These are phyloP conservation scores for Toxotes jaculatrix DNA, from an alignment of 2,113 vertebrate species.

Conservation along the genomic window DNA sequence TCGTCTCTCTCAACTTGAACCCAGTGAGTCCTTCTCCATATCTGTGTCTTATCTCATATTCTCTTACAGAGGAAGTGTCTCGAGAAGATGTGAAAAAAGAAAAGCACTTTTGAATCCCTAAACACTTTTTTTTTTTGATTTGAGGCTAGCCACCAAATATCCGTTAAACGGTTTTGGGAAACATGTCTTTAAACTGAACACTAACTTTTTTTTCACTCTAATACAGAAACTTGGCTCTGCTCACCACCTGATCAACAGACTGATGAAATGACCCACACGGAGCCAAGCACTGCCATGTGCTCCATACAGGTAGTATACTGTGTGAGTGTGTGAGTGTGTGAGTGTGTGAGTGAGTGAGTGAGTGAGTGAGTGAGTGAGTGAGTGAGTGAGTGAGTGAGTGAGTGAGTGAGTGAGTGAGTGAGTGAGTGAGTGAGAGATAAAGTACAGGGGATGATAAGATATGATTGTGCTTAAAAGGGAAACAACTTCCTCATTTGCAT, in stretches of 20 bases:
- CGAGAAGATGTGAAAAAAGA: neutral
- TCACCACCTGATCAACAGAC: conserved; percentile 38
- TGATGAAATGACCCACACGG: conserved; percentile 57
- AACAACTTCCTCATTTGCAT: conserved; percentile 7
- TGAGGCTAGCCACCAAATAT: neutral
- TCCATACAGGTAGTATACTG: conserved; percentile 74
- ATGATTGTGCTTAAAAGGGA: too few species aligned
- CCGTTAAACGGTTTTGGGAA: neutral
- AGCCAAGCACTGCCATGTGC: conserved; percentile 70
- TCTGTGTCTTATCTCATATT: neutral
- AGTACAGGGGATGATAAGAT: neutral
- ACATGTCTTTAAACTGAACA: neutral
- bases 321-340: neutral
- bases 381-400: neutral
- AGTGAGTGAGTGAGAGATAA: neutral
- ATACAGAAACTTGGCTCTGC: conserved; percentile 80
- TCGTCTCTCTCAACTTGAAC: conserved; percentile 68
- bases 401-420: too few species aligned
- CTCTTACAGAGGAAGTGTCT: neutral
- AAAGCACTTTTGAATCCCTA: neutral
- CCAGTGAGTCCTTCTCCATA: conserved; percentile 69
- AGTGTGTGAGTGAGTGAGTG: too few species aligned
- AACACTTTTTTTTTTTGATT: neutral
- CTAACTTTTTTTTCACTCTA: neutral
- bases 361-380: neutral